These are phyloP conservation scores for Pomatostomus ruficeps DNA, from an alignment of 2,113 vertebrate genomes.

Conservation along the genomic window DNA sequence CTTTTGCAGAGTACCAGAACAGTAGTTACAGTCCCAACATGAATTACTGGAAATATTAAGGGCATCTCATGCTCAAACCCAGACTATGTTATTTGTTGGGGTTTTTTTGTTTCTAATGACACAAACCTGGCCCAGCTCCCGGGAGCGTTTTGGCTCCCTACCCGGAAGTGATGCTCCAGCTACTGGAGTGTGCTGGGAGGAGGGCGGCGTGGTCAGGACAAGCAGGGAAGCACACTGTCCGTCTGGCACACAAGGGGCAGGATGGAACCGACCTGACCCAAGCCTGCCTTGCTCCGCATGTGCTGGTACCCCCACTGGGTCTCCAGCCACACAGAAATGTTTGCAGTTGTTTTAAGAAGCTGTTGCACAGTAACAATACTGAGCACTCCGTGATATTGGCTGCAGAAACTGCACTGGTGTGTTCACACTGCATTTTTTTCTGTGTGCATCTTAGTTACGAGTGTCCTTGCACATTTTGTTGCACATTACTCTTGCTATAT, in stretches of 20 bases:
- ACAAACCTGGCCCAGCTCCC: constrained; percentile 3
- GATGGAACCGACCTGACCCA: accelerated
- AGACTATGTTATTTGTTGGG: not conserved
- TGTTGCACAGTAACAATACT: not conserved
- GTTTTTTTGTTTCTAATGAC: constrained; percentile 33
- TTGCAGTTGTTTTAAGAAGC: not conserved
- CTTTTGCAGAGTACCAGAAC: not conserved
- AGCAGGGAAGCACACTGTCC: accelerated
- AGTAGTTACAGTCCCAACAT: not conserved
- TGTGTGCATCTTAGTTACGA: accelerated
- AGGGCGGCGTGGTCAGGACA: not conserved
- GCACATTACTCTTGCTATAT: not conserved
- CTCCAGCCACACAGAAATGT: not conserved
- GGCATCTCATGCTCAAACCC: not conserved
- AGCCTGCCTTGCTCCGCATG: not conserved
- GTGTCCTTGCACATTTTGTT: not conserved
- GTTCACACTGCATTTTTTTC: not conserved
- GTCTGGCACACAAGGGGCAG: accelerated
- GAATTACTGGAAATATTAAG: constrained; percentile 30
- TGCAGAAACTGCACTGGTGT: not conserved
- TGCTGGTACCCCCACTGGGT: not conserved
- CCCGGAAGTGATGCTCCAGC: accelerated
- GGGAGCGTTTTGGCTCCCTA: not conserved
- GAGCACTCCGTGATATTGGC: not conserved
- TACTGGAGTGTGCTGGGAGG: not conserved